Base-by-base conservation (phyloP, 1,140 invertebrate genomes). In the Mesaphorura yosii region DNA sequence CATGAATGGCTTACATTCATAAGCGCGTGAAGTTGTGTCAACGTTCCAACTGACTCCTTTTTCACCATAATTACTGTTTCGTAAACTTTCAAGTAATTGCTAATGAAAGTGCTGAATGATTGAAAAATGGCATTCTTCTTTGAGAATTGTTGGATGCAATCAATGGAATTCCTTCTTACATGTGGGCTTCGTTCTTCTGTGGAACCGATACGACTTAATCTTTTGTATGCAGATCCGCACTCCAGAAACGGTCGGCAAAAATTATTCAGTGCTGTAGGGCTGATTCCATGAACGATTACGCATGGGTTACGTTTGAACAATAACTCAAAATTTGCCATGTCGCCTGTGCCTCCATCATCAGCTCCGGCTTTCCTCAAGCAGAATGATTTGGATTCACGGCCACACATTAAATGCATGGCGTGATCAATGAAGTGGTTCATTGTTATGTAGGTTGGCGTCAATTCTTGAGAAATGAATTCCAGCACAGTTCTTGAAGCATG, bases 61-160 rank as follows among this genome's bases (percentile, higher is more conserved):
- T 53, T 58, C 0, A 62, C 10, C 56, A 62, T 58, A 15, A 62
- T 20, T 28, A 53, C 37, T 6, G 54, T 62, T 20, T 57, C 45
- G 31, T 58, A 62, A 3, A 56, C 15, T 25, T 47, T 53, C 7
- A 62, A 38, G 41, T 55, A 62, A 25, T 58, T 51, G 10, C 25
- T 40, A 31, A 51, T 27, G 28, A 46, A 54, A 22, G 40, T 37
- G 17, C 49, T 15, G 27, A 39, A 48, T 14, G 52, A 26, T 2
- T 15, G 22, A 17, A 51, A 54, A 19, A 59, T 39, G 6, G 38
- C n/a, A 19, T 53, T 58, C 19, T 12, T 31, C 17, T 34, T n/a
- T 25, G 15, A 42, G 10, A 42, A 14, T 28, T 22, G 3, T 31
- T 22, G 7, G 25, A 12, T 22, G 17, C 22, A 3, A 25, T 50